Evolutionary conservation across 2,888 invertebrate species (phyloP).

Genomic region (Yponomeuta malinellus): DNA sequence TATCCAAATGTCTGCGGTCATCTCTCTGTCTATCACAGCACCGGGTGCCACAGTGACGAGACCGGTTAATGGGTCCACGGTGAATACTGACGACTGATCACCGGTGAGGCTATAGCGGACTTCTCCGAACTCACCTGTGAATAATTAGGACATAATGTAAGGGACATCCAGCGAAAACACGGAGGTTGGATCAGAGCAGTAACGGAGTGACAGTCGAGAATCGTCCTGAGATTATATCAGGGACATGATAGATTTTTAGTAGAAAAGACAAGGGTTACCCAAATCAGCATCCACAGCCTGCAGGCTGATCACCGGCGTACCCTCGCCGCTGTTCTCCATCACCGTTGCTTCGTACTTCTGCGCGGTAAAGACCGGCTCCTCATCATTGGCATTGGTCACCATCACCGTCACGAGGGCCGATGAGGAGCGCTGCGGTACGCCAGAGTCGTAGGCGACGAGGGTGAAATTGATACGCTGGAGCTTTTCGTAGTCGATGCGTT

Average conservation of each 20-base stretch:
- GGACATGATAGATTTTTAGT: neutral
- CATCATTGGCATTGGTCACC: slow-evolving; percentile 90
- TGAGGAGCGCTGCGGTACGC: slow-evolving; percentile 88
- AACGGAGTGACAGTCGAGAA: too few relatives aligned
- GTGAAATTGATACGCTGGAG: slow-evolving; percentile 85
- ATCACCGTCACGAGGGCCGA: slow-evolving; percentile 85
- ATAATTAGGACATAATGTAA: neutral
- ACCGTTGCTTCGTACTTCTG: slow-evolving; percentile 81
- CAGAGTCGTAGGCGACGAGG: slow-evolving; percentile 89
- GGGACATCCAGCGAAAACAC: neutral
- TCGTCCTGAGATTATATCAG: neutral
- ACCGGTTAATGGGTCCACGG: slow-evolving; percentile 82
- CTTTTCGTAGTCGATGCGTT: slow-evolving; percentile 89
- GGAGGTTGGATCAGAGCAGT: neutral
- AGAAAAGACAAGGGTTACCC: slow-evolving; percentile 51
- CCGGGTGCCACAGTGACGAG: slow-evolving; percentile 84
- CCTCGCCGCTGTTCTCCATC: slow-evolving; percentile 84
- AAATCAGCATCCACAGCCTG: slow-evolving; percentile 87
- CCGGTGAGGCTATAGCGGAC: slow-evolving; percentile 87
- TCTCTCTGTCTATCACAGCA: slow-evolving; percentile 86
- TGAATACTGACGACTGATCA: slow-evolving; percentile 83
- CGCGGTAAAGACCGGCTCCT: slow-evolving; percentile 85
- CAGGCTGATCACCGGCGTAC: slow-evolving; percentile 83
- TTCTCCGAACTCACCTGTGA: slow-evolving; percentile 81
- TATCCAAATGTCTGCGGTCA: slow-evolving; percentile 80